Evolutionary conservation across 2,888 invertebrate species (phyloP).

Genomic region (Pandemis cinnamomeana): DNA sequence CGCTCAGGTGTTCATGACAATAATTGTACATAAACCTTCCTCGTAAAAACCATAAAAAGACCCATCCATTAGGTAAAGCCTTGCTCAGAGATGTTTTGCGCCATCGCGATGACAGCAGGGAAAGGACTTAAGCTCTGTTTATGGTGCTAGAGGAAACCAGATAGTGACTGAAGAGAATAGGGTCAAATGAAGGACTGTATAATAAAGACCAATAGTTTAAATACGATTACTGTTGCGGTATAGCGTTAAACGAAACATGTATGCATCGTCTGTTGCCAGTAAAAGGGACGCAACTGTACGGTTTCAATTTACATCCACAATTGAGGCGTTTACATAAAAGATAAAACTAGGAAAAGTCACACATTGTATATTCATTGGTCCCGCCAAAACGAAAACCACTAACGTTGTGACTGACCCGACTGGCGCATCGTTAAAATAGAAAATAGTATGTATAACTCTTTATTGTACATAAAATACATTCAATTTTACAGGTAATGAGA

Average conservation of each 20-base stretch:
- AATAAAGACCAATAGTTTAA: too few species aligned
- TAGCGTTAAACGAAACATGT: neutral
- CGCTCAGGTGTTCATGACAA: neutral
- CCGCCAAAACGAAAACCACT: neutral
- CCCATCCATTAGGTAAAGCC: neutral
- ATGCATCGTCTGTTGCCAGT: neutral
- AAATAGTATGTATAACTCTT: too few species aligned
- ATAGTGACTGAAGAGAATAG: too few species aligned
- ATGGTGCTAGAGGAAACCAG: too few species aligned
- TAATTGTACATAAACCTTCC: neutral
- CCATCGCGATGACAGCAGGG: neutral
- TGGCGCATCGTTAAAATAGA: neutral
- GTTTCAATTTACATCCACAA: conserved; percentile 29
- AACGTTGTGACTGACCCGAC: neutral
- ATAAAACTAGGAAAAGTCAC: conserved; percentile 11
- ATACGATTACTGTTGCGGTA: too few species aligned
- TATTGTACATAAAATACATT: too few species aligned
- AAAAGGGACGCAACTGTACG: conserved; percentile 7
- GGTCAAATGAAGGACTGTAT: too few species aligned
- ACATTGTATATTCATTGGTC: neutral
- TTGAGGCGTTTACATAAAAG: conserved; percentile 26
- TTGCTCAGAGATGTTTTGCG: neutral
- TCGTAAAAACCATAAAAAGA: neutral
- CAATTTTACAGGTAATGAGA: too few species aligned
- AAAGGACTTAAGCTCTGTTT: neutral